phyloP scores from a whole-genome alignment of 2,888 invertebrate genomes.

The Anthrax anthrax region DNA sequence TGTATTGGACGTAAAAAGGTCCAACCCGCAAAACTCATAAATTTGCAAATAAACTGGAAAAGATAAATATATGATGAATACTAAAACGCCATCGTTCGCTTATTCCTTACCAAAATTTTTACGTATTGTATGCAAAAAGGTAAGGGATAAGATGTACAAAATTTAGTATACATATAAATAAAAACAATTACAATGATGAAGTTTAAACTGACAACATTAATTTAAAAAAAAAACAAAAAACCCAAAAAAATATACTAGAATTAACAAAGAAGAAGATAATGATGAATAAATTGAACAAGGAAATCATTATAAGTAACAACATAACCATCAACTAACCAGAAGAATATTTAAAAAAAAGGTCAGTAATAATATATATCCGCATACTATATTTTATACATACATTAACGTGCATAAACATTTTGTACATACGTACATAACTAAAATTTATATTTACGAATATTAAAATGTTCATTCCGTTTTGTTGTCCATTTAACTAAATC shows the following conservation, averaged over 20 bases:
- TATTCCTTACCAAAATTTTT: neutral
- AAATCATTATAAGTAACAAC: neutral
- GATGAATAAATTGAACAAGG: neutral
- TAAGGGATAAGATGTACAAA: too few species aligned
- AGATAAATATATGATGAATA: neutral
- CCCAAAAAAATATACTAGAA: too few species aligned
- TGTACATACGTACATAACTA: neutral
- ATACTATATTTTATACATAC: neutral
- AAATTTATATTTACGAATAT: neutral
- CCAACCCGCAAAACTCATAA: conserved; percentile 1
- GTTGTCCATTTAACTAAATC: neutral
- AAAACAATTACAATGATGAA: too few species aligned
- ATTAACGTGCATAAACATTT: neutral
- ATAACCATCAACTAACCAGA: neutral
- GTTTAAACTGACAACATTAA: neutral
- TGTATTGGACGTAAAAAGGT: neutral
- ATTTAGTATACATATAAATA: too few species aligned
- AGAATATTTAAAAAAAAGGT: neutral
- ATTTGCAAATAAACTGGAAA: conserved; percentile 2
- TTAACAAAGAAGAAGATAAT: too few species aligned
- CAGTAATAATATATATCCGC: neutral
- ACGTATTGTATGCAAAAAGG: neutral
- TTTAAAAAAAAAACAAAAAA: neutral
- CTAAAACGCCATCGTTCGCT: conserved; percentile 1
- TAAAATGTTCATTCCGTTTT: neutral